Conservation (phyloP, 2,888 invertebrate species). For the Exocentrus adspersus region DNA sequence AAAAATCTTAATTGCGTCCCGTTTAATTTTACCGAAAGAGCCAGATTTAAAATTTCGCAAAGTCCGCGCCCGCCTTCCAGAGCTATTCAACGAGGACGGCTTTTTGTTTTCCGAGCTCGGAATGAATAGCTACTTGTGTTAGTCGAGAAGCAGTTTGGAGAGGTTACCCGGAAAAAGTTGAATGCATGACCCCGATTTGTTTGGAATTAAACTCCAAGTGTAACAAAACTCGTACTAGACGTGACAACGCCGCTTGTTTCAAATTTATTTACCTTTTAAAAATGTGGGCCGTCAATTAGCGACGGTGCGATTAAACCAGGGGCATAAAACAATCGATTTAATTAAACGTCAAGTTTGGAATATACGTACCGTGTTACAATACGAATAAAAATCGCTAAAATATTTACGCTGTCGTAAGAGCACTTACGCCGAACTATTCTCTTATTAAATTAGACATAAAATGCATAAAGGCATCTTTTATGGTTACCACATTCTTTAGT, state of each 20-base stretch:
- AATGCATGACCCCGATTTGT: not conserved
- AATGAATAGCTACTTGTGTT: conserved; percentile 12
- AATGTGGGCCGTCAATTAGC: too few relatives aligned
- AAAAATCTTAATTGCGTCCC: conserved; percentile 21
- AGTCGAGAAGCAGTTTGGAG: not conserved
- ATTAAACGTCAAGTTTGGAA: too few relatives aligned
- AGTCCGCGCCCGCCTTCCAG: conserved; percentile 8
- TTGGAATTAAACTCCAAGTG: not conserved
- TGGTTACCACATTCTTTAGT: not conserved
- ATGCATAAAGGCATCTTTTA: not conserved
- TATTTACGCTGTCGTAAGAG: not conserved
- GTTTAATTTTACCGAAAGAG: conserved; percentile 16
- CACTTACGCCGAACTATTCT: not conserved
- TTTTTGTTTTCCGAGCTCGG: conserved; percentile 6
- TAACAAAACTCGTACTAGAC: too few relatives aligned
- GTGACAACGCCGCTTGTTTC: too few relatives aligned
- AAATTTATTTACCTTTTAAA: too few relatives aligned
- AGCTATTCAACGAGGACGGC: conserved; percentile 10
- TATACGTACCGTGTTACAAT: not conserved
- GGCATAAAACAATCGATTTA: too few relatives aligned
- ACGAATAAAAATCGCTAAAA: not conserved
- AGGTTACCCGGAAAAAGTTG: not conserved
- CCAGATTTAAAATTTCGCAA: conserved; percentile 22
- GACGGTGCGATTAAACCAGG: too few relatives aligned
- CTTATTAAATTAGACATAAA: not conserved